Conservation (phyloP, 2,888 invertebrate species). For the Lasioglossum pauxillum region DNA sequence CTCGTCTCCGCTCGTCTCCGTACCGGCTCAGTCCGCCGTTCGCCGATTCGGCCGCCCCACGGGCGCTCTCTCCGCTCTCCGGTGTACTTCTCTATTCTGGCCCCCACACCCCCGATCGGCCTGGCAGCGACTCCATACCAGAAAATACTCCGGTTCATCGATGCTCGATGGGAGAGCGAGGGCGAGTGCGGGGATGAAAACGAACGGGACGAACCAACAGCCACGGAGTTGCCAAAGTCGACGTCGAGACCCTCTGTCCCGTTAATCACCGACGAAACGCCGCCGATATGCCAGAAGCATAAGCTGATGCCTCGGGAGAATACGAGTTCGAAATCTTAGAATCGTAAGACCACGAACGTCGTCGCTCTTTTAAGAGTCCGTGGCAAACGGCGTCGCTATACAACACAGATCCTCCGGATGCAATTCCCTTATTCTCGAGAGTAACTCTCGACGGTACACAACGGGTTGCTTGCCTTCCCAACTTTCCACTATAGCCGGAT, state of each 20-base stretch:
- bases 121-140: constrained; percentile 59
- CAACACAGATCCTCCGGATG: neutral
- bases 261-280: constrained; percentile 52
- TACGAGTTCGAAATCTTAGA: neutral
- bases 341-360: neutral
- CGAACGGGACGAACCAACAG: neutral
- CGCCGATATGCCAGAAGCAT: constrained; percentile 15
- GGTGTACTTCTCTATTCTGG: constrained; percentile 45
- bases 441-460: neutral
- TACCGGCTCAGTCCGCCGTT: neutral
- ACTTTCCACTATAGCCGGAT: neutral
- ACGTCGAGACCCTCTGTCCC: constrained; percentile 30
- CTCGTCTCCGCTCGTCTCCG: neutral
- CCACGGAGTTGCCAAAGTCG: constrained; percentile 47
- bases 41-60: neutral
- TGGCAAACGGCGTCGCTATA: neutral
- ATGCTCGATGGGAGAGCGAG: constrained; percentile 76
- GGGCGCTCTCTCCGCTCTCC: constrained; percentile 26
- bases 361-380: neutral
- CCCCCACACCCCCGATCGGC: constrained; percentile 52
- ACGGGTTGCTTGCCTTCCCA: neutral
- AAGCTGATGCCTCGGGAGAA: constrained; percentile 6
- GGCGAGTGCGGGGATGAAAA: constrained; percentile 9
- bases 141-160: constrained; percentile 77
- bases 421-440: neutral